Evolutionary conservation across 1,140 invertebrate species (phyloP).

Genomic region (Paraescarpia echinospica): DNA sequence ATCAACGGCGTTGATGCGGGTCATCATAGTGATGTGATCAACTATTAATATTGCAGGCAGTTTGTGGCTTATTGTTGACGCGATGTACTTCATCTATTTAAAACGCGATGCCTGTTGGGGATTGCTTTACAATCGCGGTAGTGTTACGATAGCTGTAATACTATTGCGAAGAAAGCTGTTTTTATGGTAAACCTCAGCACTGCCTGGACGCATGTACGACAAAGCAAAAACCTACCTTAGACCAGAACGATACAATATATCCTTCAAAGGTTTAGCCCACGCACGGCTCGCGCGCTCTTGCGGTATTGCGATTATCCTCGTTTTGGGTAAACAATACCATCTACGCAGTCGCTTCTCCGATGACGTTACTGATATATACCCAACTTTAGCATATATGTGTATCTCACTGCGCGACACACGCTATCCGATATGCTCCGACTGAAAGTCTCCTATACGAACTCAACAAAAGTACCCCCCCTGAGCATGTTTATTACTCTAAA

Average conservation of each 20-base stretch:
- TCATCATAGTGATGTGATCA: too few relatives aligned
- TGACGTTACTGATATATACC: not conserved
- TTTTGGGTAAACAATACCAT: not conserved
- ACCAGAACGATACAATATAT: not conserved
- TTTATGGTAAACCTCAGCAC: too few relatives aligned
- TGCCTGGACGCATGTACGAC: too few relatives aligned
- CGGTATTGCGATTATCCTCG: not conserved
- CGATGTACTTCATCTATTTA: too few relatives aligned
- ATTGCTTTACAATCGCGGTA: too few relatives aligned
- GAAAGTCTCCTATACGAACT: not conserved
- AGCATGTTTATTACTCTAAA: not conserved
- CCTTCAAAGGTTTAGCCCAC: not conserved
- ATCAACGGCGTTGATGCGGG: too few relatives aligned
- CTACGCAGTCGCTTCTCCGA: not conserved
- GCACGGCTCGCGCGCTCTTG: not conserved
- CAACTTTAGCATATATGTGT: not conserved
- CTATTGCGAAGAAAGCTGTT: too few relatives aligned
- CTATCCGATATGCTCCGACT: not conserved
- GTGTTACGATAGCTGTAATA: too few relatives aligned
- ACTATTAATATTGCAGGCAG: too few relatives aligned
- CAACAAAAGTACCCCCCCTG: not conserved
- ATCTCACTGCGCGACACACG: not conserved
- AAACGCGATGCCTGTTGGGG: too few relatives aligned
- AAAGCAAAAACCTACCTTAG: not conserved
- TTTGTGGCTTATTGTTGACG: too few relatives aligned